These are phyloP conservation scores for Eulemur macaco DNA, from an alignment of 2,113 vertebrate genomes.

Conservation along the genomic window DNA sequence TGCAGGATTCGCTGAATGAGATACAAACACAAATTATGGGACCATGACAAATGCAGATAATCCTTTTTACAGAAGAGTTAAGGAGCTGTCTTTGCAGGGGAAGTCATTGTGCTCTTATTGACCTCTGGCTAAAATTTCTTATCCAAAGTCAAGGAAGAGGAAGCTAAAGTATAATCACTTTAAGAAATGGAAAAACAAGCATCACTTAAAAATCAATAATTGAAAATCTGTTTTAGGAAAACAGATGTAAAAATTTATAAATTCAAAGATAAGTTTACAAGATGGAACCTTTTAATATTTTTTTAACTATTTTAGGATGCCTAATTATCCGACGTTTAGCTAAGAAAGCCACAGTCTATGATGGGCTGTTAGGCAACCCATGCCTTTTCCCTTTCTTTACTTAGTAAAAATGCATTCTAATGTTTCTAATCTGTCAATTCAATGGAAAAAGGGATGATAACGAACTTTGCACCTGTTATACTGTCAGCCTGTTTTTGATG, in stretches of 20 bases:
- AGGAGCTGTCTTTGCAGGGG: neutral
- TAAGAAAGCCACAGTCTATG: neutral
- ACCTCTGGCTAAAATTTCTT: neutral
- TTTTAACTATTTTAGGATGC: neutral
- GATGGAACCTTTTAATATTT: neutral
- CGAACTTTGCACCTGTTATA: neutral
- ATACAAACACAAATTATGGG: neutral
- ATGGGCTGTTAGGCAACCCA: neutral
- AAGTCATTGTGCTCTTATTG: neutral
- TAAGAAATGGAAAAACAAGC: neutral
- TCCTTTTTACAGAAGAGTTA: neutral
- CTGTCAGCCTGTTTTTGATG: neutral
- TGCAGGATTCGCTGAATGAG: neutral
- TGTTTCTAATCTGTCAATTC: neutral
- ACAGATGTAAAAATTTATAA: neutral
- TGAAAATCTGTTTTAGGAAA: neutral
- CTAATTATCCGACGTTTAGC: neutral
- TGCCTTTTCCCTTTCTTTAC: neutral
- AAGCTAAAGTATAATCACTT: neutral
- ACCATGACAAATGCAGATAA: neutral
- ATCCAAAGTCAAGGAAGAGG: neutral
- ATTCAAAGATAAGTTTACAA: neutral
- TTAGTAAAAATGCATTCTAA: neutral
- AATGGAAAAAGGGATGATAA: neutral
- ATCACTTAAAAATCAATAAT: slow-evolving; percentile 14